phyloP scores from a whole-genome alignment of 2,113 vertebrate species.

The Tachysurus vachellii region DNA sequence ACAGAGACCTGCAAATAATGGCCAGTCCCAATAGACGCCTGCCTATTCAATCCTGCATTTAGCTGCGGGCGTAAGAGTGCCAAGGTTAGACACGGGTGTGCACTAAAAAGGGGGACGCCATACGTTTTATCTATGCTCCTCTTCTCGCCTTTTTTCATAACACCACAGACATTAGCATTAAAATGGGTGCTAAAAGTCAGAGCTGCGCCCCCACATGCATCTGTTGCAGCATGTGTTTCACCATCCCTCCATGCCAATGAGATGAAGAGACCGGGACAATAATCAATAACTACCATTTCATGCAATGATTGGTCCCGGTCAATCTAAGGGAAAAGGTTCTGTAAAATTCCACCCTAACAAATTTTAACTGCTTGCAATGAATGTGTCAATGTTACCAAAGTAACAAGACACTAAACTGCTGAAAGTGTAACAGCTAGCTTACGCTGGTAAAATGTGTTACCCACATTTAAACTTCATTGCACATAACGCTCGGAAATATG shows the following conservation, averaged over 20 bases:
- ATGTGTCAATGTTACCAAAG: not conserved
- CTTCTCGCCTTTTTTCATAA: conserved; percentile 63
- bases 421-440: not conserved
- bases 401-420: not conserved
- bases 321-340: too few species aligned
- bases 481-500: not conserved
- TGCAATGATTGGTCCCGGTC: not conserved
- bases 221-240: conserved; percentile 66
- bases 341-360: not conserved
- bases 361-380: not conserved
- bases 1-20: conserved; percentile 57
- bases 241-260: conserved; percentile 40
- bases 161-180: conserved; percentile 71
- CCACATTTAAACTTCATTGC: not conserved
- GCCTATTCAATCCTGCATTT: conserved; percentile 58
- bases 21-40: conserved; percentile 48
- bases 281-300: conserved; percentile 21
- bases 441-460: not conserved
- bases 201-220: conserved; percentile 62
- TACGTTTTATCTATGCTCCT: conserved; percentile 39
- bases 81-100: conserved; percentile 36
- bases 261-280: conserved; percentile 8
- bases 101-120: conserved; percentile 30
- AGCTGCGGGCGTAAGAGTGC: conserved; percentile 44
- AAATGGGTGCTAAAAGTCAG: conserved; percentile 65